Conservation (phyloP, 2,797 vertebrate genomes). For the Cyprinella venusta region DNA sequence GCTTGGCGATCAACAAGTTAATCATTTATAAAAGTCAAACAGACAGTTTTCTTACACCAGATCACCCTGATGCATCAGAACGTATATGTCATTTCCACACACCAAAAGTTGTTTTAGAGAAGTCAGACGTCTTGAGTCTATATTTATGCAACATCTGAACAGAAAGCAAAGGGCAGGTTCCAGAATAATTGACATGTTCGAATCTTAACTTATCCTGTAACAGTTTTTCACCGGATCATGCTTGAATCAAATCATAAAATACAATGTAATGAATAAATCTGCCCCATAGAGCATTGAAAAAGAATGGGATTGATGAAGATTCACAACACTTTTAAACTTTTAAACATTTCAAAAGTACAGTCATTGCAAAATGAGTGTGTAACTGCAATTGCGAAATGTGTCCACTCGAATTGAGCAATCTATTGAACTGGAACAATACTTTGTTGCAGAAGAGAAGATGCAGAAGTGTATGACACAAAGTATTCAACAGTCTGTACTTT, state of each 20-base stretch:
- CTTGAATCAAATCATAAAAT: background rate
- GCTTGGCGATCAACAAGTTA: slow-evolving; percentile 37
- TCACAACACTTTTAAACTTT: background rate
- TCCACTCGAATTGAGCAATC: too few relatives aligned
- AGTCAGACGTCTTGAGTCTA: background rate
- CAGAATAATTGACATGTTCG: background rate
- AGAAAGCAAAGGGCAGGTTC: background rate
- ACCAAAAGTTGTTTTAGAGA: background rate
- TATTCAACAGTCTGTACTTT: background rate
- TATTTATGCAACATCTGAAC: background rate
- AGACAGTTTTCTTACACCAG: background rate
- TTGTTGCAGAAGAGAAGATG: too few relatives aligned
- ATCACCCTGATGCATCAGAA: background rate
- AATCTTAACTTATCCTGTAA: background rate
- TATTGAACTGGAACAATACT: too few relatives aligned
- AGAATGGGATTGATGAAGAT: background rate
- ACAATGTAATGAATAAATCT: background rate
- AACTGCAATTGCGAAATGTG: too few relatives aligned
- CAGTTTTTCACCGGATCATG: background rate
- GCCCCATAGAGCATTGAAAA: background rate
- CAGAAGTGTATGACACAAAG: background rate
- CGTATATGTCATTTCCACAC: background rate
- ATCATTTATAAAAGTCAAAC: slow-evolving; percentile 47
- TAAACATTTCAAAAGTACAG: too few relatives aligned
- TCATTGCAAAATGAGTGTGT: too few relatives aligned